A percentile compares a stretch with the other conserved stretches of the same genome.
These are phyloP conservation scores for Carassius auratus DNA, from an alignment of 2,113 vertebrate genomes.

Conservation along the genomic window DNA sequence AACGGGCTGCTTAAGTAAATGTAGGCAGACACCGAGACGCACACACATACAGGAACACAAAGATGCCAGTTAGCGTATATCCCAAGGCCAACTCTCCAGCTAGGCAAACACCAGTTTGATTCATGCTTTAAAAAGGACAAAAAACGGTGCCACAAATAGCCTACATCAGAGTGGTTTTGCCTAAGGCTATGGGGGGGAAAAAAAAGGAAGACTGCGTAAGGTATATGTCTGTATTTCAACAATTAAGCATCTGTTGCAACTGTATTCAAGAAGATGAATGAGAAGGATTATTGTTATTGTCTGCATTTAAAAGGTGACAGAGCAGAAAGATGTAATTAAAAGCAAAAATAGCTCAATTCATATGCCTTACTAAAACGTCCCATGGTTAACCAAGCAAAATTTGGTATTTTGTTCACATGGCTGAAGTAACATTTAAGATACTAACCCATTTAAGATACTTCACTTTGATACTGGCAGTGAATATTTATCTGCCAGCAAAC, in stretches of 20 bases:
- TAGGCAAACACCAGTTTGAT: conserved; percentile 24
- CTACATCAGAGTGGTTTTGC: not conserved
- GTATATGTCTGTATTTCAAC: conserved; percentile 20
- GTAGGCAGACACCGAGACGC: conserved; percentile 8
- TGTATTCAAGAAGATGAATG: not conserved
- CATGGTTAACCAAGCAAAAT: not conserved
- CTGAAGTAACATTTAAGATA: not conserved
- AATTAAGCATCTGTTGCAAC: conserved; percentile 1
- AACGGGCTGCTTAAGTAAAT: conserved; percentile 49
- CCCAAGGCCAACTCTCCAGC: conserved; percentile 36
- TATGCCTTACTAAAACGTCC: conserved; percentile 37
- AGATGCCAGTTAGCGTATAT: conserved; percentile 16
- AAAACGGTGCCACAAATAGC: not conserved
- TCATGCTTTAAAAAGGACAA: not conserved
- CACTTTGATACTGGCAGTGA: not conserved
- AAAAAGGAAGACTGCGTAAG: not conserved
- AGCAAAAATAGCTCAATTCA: conserved; percentile 3
- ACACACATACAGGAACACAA: conserved; percentile 54
- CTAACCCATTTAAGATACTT: not conserved
- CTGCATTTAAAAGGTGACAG: not conserved
- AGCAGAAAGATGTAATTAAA: not conserved
- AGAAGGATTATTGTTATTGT: not conserved
- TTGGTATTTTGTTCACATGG: not conserved
- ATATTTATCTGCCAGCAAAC: not conserved
- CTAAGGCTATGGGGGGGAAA: not conserved